Evolutionary conservation across 2,113 vertebrate genomes (phyloP), one percentile per base, ranked within the genome.

Genomic region (Lagopus muta): DNA sequence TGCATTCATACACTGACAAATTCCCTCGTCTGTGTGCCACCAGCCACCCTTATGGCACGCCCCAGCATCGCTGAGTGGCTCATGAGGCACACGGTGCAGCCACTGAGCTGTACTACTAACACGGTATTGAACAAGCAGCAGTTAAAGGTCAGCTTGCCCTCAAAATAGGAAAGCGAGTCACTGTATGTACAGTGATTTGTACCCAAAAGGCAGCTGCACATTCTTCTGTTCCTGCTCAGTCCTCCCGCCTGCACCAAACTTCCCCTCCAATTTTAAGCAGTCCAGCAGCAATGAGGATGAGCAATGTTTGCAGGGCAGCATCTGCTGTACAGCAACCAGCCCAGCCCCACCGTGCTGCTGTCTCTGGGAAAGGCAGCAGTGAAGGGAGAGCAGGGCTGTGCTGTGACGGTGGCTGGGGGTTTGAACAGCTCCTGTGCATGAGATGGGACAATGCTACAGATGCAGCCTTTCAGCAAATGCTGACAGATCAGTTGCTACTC

Each of bases 391-490:
- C 38, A 40, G 61, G 17, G 16, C 7, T 1, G 7, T 32, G 1
- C 69, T 30, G 34, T 0, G 0, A 24, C n/a, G 4, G 5, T 17
- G 15, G 40, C 10, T 16, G 8, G 64, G 9, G 17, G 8, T 48
- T 12, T 58, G 67, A 52, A 60, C 0, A 0, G 58, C 36, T 80
- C 48, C 45, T 30, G 18, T 1, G 1, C 0, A 1, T 38, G 34
- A 20, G 11, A 22, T 48, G 40, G 45, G 55, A n/a, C 50, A 24
- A 18, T 4, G 61, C 65, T 25, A 18, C 20, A 42, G 40, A 19
- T 4, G 13, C 13, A 17, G 15, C n/a, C 64, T 94, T 85, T 8
- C 19, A 65, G 55, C 21, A 85, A 85, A 87, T 40, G 43, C 48
- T 90, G 43, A 34, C 40, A 58, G 69, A 65, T 40, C 16, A 73